Percentiles rank a stretch among this genome's conserved stretches.
Conservation (phyloP, 2,113 vertebrate genomes). For the Bombycilla garrulus region DNA sequence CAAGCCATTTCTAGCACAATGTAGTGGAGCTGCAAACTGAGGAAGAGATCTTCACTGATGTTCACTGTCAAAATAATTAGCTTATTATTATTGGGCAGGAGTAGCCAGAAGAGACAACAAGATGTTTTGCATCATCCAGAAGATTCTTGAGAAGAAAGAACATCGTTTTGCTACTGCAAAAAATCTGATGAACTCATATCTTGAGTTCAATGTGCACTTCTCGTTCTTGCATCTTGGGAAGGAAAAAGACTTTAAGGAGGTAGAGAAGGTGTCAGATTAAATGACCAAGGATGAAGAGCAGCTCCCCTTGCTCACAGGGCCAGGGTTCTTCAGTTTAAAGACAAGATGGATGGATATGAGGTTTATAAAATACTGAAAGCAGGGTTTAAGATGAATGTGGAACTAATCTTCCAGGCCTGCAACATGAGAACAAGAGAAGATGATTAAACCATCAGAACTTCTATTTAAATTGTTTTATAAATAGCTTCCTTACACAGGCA, state of each 20-base stretch:
- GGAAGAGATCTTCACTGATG: neutral
- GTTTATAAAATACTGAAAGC: neutral
- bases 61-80: neutral
- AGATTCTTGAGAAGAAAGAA: neutral
- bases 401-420: neutral
- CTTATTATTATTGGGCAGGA: neutral
- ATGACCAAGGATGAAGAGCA: neutral
- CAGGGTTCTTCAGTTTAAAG: neutral
- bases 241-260: neutral
- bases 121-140: neutral
- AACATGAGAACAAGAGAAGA: neutral
- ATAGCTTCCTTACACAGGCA: neutral
- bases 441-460: neutral
- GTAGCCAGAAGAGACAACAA: neutral
- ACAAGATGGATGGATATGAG: neutral
- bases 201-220: neutral
- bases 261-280: neutral
- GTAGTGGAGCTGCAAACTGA: neutral
- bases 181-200: neutral
- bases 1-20: neutral
- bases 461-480: neutral
- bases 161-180: neutral
- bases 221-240: neutral
- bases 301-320: neutral
- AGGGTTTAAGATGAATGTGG: neutral